These are phyloP conservation scores for Tachina lurida DNA, from an alignment of 2,888 invertebrate genomes.

Conservation along the genomic window DNA sequence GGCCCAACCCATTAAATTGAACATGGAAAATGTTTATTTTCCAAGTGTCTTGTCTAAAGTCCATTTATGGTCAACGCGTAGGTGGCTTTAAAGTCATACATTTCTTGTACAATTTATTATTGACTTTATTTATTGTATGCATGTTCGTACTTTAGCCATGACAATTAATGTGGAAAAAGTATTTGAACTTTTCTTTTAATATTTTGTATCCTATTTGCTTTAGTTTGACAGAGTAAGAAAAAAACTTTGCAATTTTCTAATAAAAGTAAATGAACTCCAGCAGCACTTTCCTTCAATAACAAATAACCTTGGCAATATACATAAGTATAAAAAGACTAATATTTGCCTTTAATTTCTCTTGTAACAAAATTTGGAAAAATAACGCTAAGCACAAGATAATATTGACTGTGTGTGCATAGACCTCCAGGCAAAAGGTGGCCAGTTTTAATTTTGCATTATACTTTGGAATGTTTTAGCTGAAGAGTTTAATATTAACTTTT, in stretches of 20 bases:
- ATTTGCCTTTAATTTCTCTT: constrained; percentile 61
- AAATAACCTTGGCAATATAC: constrained; percentile 59
- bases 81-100: constrained; percentile 52
- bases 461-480: neutral
- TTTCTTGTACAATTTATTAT: constrained; percentile 26
- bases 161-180: constrained; percentile 52
- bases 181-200: constrained; percentile 43
- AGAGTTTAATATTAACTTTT: too few species aligned
- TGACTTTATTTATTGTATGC: constrained; percentile 31
- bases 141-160: constrained; percentile 45
- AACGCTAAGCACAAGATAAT: constrained; percentile 11
- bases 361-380: neutral
- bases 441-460: neutral
- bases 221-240: neutral
- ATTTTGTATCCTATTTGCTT: constrained; percentile 55
- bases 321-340: constrained; percentile 48
- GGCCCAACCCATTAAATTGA: constrained; percentile 72
- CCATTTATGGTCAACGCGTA: constrained; percentile 57
- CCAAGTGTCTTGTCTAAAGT: constrained; percentile 62
- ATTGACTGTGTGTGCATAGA: constrained; percentile 21
- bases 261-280: neutral
- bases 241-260: neutral
- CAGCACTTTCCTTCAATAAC: neutral
- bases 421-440: constrained; percentile 47
- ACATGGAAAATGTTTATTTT: constrained; percentile 64